Evolutionary conservation across 2,888 invertebrate species (phyloP).

Genomic region (Timema cristinae): DNA sequence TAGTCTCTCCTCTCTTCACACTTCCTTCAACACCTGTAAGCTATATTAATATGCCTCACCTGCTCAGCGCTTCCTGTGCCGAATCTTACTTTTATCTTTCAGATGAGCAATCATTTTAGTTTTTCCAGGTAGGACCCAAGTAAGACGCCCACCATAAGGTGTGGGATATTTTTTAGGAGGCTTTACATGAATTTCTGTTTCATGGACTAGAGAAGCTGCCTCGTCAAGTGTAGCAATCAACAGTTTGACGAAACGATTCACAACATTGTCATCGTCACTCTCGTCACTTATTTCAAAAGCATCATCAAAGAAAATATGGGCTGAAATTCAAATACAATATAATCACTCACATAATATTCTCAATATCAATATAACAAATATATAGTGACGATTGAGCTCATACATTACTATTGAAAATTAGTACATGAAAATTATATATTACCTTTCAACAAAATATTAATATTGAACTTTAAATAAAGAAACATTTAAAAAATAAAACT

Average conservation of each 20-base stretch:
- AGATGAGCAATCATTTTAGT: constrained; percentile 81
- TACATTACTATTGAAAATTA: too few species aligned
- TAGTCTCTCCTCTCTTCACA: too few species aligned
- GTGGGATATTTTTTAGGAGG: constrained; percentile 73
- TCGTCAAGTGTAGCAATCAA: constrained; percentile 68
- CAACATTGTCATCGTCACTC: constrained; percentile 64
- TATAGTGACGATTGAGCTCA: too few species aligned
- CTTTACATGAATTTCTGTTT: constrained; percentile 55
- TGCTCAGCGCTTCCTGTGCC: constrained; percentile 93
- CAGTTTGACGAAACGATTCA: constrained; percentile 77
- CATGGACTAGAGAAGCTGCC: constrained; percentile 68
- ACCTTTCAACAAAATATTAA: too few species aligned
- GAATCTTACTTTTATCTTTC: constrained; percentile 83
- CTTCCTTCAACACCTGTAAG: too few species aligned
- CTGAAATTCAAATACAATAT: constrained; percentile 44
- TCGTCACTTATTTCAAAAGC: constrained; percentile 65
- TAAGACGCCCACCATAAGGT: constrained; percentile 81
- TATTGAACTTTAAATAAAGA: too few species aligned
- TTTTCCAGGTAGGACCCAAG: constrained; percentile 80
- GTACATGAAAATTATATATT: too few species aligned
- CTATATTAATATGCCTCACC: constrained; percentile 44
- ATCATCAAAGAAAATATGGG: constrained; percentile 82
- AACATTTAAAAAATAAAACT: too few species aligned
- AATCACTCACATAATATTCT: too few species aligned
- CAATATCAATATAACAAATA: too few species aligned